These are phyloP conservation scores for Chiridota heheva DNA, from an alignment of 35 echinoderm and acorn worm species.

Conservation along the genomic window DNA sequence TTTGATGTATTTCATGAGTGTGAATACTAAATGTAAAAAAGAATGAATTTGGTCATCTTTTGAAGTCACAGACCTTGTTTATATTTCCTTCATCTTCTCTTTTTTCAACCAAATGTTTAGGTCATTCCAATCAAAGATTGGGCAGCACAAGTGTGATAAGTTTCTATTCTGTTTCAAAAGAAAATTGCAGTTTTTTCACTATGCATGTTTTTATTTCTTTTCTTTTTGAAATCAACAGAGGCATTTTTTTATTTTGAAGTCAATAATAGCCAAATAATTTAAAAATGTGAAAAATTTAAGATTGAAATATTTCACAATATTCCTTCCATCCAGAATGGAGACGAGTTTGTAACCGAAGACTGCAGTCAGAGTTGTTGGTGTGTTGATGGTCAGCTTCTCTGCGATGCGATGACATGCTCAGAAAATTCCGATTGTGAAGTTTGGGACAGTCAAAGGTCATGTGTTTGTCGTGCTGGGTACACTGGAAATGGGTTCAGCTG, in stretches of 20 bases:
- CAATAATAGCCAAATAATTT: background rate
- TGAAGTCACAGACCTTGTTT: too few species aligned
- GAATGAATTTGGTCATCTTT: too few species aligned
- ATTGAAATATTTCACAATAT: background rate
- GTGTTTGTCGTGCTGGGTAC: conserved; percentile 38
- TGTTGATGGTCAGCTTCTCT: background rate
- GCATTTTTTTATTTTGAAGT: background rate
- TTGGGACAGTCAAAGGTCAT: background rate
- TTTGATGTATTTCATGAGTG: too few species aligned
- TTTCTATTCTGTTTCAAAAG: background rate
- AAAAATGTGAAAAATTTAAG: background rate
- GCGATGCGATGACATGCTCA: background rate
- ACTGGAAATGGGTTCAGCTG: conserved; percentile 24
- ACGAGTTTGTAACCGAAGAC: background rate
- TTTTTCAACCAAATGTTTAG: too few species aligned
- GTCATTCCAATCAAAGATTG: too few species aligned
- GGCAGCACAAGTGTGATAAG: background rate
- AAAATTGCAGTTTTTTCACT: background rate
- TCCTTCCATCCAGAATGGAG: conserved; percentile 13
- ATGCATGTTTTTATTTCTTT: background rate
- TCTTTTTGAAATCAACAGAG: background rate
- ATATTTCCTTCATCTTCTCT: too few species aligned
- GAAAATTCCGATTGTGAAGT: conserved; percentile 26
- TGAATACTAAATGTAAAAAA: too few species aligned
- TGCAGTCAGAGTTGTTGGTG: conserved; percentile 38